A percentile compares a stretch with the other conserved stretches of the same genome.
Conservation (phyloP, 2,888 invertebrate genomes). For the Meandrusa payeni region DNA sequence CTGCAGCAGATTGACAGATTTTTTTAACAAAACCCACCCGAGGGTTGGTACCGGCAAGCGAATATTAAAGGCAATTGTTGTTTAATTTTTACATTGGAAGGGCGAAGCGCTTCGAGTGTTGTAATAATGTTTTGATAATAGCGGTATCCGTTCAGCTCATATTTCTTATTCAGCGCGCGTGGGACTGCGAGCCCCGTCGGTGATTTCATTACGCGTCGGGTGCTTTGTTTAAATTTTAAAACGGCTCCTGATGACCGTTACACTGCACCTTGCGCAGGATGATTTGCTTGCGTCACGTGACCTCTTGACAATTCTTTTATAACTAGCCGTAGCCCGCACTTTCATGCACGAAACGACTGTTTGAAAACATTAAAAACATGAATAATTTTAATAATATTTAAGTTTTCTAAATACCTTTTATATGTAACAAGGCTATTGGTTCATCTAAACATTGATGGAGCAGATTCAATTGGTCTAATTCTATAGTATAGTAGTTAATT, state of each 20-base stretch:
- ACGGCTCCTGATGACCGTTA: constrained; percentile 48
- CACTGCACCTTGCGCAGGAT: constrained; percentile 52
- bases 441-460: no score
- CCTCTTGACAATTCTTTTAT: constrained; percentile 1
- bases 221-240: constrained; percentile 57
- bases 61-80: constrained; percentile 81
- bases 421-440: no score
- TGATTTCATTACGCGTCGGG: constrained; percentile 44
- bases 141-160: constrained; percentile 77
- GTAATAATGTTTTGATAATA: constrained; percentile 81
- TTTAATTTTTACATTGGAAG: constrained; percentile 78
- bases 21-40: constrained; percentile 71
- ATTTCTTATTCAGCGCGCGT: constrained; percentile 79
- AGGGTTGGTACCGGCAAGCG: constrained; percentile 66
- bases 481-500: no score
- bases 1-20: constrained; percentile 79
- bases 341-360: no score
- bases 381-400: no score
- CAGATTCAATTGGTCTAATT: no score
- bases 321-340: no score
- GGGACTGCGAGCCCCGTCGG: constrained; percentile 48
- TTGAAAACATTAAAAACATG: no score
- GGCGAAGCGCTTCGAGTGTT: constrained; percentile 75
- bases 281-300: constrained; percentile 17
- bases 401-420: no score